Conservation (phyloP, 2,888 invertebrate genomes). For the Andrena minutula region DNA sequence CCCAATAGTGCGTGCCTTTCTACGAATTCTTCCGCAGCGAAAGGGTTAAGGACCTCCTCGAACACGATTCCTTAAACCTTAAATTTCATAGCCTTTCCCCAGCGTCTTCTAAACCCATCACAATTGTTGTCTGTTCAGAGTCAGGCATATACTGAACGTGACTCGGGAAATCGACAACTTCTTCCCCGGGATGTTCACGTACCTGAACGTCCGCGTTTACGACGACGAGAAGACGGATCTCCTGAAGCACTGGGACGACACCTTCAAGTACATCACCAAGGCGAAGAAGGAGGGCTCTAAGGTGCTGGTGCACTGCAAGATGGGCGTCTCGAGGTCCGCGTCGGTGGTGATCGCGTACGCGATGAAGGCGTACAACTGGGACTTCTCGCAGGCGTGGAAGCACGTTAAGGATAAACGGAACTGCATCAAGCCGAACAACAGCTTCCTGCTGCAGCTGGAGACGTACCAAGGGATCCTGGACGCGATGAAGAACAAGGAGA, state of each 20-base stretch:
- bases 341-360: constrained; percentile 99
- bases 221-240: constrained; percentile 99
- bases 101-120: neutral
- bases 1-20: too few relatives aligned
- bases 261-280: constrained; percentile 97
- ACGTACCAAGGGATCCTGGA: constrained; percentile 98
- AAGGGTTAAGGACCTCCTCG: neutral
- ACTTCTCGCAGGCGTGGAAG: constrained; percentile 94
- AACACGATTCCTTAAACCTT: neutral
- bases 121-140: constrained; percentile 87
- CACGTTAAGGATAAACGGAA: constrained; percentile 96
- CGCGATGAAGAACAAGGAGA: constrained; percentile 98
- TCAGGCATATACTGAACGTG: constrained; percentile 98
- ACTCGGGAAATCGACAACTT: constrained; percentile 99
- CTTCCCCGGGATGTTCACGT: constrained; percentile 98
- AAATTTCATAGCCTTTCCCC: neutral
- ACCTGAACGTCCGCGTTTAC: constrained; percentile 97
- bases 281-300: constrained; percentile 96
- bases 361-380: constrained; percentile 99
- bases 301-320: constrained; percentile 99
- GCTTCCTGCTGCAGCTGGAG: constrained; percentile 96
- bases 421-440: constrained; percentile 98
- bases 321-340: constrained; percentile 99
- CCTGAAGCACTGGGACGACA: constrained; percentile 98
- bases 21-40: too few relatives aligned